Base-by-base conservation (phyloP, 2,113 vertebrate genomes). In the Charina bottae region DNA sequence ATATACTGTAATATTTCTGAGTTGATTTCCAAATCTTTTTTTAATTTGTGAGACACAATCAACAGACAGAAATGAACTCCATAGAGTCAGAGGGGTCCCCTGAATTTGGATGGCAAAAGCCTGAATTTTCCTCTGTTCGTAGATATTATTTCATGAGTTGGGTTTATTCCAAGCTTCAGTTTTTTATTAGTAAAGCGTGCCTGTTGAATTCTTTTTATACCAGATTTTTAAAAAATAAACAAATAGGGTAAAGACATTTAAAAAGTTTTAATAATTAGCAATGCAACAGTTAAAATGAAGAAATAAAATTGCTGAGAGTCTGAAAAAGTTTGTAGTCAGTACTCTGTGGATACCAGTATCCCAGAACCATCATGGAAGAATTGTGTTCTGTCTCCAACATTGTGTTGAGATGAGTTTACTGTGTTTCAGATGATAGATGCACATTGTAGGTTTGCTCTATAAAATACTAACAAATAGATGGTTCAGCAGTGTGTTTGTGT, bases 271-370 rank as follows among this genome's bases (percentile, higher is more conserved):
- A 59, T 46, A 96, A 96, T 84, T 84, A 72, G 64, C 28, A 83
- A 59, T 91, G 93, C 53, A 37, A 78, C 53, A 26, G 55, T 21
- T 91, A 88, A 28, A 86, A 94, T 92, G 94, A 86, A 64, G 93
- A 94, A 88, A 46, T 83, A 83, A 33, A 90, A 89, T 33, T 83
- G 93, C 13, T 17, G 17, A 7, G 4, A 83, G 37, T 62, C 58
- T 68, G 49, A 33, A 17, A 85, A 33, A n/a, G 92, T 93, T 46
- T 54, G 0, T 59, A 1, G 64, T 17, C 59, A 10, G 28, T 89
- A 92, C 92, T 93, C 86, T 78, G 42, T 56, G n/a, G 90, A 0
- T 0, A 58, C 23, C 83, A 46, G 49, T n/a, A 84, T 89, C 15
- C 72, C 1, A 0, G 37, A 89, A 85, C 89, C 83, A 92, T 72